Conservation (phyloP, 2,888 invertebrate species). For the Oxyteleia sp. region DNA sequence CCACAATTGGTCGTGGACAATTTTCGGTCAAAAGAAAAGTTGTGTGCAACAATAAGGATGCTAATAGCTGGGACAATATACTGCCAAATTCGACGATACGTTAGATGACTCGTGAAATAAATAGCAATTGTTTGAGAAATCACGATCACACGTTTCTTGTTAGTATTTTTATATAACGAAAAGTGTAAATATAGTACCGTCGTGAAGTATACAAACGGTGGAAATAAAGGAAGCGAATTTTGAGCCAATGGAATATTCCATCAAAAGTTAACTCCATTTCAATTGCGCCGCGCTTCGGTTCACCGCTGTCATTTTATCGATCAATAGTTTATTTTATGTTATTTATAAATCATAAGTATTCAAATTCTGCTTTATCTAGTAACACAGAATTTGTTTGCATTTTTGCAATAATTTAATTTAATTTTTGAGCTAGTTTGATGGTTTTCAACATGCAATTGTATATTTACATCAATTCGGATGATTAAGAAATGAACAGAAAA, state of each 20-base stretch:
- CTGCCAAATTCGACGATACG: slow-evolving; percentile 87
- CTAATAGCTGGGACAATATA: slow-evolving; percentile 87
- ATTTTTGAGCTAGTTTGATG: no score
- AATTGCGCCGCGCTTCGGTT: slow-evolving; percentile 1
- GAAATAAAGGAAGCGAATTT: slow-evolving; percentile 54
- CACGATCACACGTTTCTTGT: slow-evolving; percentile 82
- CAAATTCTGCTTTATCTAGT: no score
- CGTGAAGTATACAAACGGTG: slow-evolving; percentile 28
- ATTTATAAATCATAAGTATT: no score
- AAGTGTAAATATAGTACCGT: slow-evolving; percentile 56
- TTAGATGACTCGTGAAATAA: slow-evolving; percentile 83
- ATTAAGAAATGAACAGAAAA: no score
- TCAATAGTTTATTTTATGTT: no score
- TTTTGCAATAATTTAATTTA: no score
- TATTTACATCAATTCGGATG: no score
- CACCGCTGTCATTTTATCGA: slow-evolving; percentile 29
- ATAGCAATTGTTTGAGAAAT: slow-evolving; percentile 69
- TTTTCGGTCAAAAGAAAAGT: slow-evolving; percentile 40
- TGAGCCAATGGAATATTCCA: slow-evolving; percentile 76
- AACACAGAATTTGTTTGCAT: no score
- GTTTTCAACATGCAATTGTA: no score
- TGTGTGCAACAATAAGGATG: slow-evolving; percentile 74
- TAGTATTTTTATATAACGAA: slow-evolving; percentile 86
- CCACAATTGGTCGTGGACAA: slow-evolving; percentile 12
- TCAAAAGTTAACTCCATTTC: slow-evolving; percentile 10